These are phyloP conservation scores for Nettapus auritus DNA, from an alignment of 2,113 vertebrate genomes.

Conservation along the genomic window DNA sequence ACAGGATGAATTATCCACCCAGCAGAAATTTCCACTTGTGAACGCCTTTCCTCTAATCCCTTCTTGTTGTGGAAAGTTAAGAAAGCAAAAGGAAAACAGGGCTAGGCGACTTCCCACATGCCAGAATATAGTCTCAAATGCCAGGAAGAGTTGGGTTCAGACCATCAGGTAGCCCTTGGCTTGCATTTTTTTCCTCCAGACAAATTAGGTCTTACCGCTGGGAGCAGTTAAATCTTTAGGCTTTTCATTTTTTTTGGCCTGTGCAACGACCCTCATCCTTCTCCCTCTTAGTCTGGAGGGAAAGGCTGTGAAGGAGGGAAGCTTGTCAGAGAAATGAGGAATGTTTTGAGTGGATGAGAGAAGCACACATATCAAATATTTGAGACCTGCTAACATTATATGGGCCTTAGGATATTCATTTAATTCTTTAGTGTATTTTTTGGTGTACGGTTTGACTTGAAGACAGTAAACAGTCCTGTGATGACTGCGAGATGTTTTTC, in stretches of 20 bases:
- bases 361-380: neutral
- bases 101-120: neutral
- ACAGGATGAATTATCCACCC: slow-evolving; percentile 22
- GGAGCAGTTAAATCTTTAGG: neutral
- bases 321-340: neutral
- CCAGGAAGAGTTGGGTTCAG: neutral
- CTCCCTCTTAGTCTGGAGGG: neutral
- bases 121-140: neutral
- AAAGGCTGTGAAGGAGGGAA: neutral
- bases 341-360: neutral
- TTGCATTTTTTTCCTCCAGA: neutral
- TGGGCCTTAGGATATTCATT: neutral
- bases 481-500: neutral
- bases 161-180: neutral
- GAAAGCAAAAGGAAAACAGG: slow-evolving; percentile 5
- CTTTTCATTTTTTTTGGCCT: neutral
- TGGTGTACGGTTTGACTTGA: neutral
- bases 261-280: neutral
- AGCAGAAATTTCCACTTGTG: slow-evolving; percentile 50
- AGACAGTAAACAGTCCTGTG: neutral
- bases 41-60: slow-evolving; percentile 61
- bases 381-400: neutral
- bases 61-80: slow-evolving; percentile 43
- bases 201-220: neutral
- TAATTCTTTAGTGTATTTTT: neutral